A percentile compares a stretch with the other conserved stretches of the same genome.
Conservation (phyloP, 1,140 invertebrate species). For the Steinernema khuongi region DNA sequence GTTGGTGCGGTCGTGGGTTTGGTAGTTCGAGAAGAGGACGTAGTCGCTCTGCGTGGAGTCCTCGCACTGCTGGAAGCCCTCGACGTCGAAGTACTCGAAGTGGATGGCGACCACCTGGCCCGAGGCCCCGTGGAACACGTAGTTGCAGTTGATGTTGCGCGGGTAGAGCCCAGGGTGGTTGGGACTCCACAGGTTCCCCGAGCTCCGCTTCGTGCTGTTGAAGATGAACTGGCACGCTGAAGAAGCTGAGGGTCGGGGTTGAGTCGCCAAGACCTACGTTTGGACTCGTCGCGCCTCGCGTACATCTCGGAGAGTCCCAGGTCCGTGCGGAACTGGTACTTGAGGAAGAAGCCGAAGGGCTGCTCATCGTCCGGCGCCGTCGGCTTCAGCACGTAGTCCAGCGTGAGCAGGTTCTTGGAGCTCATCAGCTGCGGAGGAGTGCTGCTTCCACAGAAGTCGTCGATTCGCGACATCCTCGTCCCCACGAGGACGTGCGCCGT, state of each 20-base stretch:
- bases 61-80: constrained; percentile 76
- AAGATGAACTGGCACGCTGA: constrained; percentile 62
- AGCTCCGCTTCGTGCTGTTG: constrained; percentile 68
- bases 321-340: constrained; percentile 52
- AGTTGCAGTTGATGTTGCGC: constrained; percentile 84
- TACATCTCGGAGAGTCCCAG: constrained; percentile 45
- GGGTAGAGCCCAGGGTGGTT: constrained; percentile 89
- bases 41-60: constrained; percentile 80
- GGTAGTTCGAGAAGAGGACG: constrained; percentile 87
- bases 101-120: constrained; percentile 56
- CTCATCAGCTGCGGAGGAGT: constrained; percentile 54
- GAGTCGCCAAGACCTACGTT: constrained; percentile 24
- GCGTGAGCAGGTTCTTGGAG: constrained; percentile 51
- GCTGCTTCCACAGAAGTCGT: constrained; percentile 52
- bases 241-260: neutral
- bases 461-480: constrained; percentile 53
- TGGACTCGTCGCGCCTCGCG: constrained; percentile 36
- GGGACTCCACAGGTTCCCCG: constrained; percentile 79
- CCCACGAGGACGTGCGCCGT: constrained; percentile 55
- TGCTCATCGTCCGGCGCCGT: constrained; percentile 21
- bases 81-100: constrained; percentile 68
- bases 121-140: constrained; percentile 78
- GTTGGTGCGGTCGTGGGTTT: constrained; percentile 77
- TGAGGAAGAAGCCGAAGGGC: constrained; percentile 42
- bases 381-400: constrained; percentile 52